Conservation (phyloP, 2,113 vertebrate genomes). For the Zingel zingel region DNA sequence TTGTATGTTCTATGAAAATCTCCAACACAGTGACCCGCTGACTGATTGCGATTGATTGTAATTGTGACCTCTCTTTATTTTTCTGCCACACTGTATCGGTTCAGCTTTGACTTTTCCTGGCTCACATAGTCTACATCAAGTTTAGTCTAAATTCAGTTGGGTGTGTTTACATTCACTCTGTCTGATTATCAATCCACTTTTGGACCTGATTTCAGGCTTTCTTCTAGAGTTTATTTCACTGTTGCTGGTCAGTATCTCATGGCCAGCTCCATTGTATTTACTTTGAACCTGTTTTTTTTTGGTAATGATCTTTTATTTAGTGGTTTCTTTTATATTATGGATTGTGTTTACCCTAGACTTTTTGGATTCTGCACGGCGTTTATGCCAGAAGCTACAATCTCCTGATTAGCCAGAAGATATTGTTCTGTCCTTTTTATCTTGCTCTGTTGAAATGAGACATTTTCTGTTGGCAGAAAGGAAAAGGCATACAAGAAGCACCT, state of each 20-base stretch:
- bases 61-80: not conserved
- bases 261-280: not conserved
- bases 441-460: not conserved
- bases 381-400: not conserved
- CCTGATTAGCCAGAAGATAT: not conserved
- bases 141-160: not conserved
- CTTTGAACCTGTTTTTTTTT: not conserved
- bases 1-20: not conserved
- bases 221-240: not conserved
- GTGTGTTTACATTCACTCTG: not conserved
- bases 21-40: not conserved
- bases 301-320: not conserved
- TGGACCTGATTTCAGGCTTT: not conserved
- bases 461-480: slow-evolving; percentile 13
- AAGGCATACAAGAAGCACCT: not conserved
- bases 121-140: not conserved
- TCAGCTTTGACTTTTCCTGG: not conserved
- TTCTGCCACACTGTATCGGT: not conserved
- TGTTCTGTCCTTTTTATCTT: not conserved
- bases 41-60: slow-evolving; percentile 7
- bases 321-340: not conserved
- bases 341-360: not conserved
- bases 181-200: not conserved
- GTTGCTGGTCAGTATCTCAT: not conserved
- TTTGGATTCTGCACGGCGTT: not conserved